A percentile compares a stretch with the other conserved stretches of the same genome.
These are phyloP conservation scores for Eurosta solidaginis DNA, from an alignment of 1,140 invertebrate genomes.

Conservation along the genomic window DNA sequence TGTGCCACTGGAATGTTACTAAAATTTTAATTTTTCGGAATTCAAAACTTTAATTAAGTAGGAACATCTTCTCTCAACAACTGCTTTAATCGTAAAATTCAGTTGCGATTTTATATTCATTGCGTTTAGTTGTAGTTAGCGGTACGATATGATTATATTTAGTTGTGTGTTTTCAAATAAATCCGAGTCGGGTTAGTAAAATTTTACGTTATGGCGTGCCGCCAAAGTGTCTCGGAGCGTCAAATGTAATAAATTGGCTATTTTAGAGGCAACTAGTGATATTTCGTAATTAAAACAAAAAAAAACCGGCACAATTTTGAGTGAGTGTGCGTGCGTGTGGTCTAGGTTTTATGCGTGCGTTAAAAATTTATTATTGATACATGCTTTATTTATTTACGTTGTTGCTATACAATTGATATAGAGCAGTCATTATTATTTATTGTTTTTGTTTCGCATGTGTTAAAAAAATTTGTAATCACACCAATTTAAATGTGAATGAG, in stretches of 20 bases:
- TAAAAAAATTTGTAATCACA: no score
- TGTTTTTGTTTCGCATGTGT: no score
- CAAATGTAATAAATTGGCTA: not conserved
- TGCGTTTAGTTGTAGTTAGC: not conserved
- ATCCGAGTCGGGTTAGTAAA: not conserved
- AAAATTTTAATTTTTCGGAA: no score
- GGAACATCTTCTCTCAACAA: not conserved
- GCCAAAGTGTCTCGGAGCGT: not conserved
- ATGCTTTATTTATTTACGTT: no score
- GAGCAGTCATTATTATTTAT: no score
- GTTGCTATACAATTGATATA: no score
- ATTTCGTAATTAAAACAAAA: no score
- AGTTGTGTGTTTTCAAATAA: not conserved
- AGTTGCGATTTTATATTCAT: conserved; percentile 12
- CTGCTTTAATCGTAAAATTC: not conserved
- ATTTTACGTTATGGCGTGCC: not conserved
- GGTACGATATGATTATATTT: not conserved
- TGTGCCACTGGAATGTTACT: no score
- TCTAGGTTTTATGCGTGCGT: no score
- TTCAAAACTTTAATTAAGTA: not conserved
- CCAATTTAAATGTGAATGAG: no score
- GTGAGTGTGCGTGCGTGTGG: not conserved
- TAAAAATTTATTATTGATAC: no score
- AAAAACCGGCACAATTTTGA: no score
- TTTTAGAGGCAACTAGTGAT: not conserved